A percentile compares a stretch with the other conserved stretches of the same genome.
Evolutionary conservation across 2,113 vertebrate genomes (phyloP).

Genomic region (Desmodus rotundus): DNA sequence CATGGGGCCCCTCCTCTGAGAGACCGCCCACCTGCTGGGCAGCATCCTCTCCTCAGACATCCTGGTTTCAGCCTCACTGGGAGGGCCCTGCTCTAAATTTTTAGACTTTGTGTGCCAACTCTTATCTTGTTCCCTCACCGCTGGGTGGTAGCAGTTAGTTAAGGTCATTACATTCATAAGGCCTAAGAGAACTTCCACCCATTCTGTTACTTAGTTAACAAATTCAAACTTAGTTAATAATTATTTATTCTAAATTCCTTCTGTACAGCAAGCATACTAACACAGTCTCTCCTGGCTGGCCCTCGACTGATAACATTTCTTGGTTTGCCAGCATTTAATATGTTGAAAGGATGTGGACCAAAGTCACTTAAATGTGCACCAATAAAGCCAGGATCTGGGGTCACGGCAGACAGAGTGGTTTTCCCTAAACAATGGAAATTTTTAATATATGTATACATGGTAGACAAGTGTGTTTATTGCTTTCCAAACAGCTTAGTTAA

Average conservation of each 20-base stretch:
- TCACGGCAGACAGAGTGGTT: not conserved
- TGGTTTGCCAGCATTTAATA: not conserved
- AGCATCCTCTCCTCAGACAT: not conserved
- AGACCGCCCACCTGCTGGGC: fast-evolving
- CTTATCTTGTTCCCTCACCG: not conserved
- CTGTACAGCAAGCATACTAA: not conserved
- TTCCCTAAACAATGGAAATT: not conserved
- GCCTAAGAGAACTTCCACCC: not conserved
- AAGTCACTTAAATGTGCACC: not conserved
- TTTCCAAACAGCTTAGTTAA: not conserved
- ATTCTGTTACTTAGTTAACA: not conserved
- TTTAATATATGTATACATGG: not conserved
- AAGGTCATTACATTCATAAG: not conserved
- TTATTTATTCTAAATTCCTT: not conserved
- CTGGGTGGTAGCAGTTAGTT: not conserved
- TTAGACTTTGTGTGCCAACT: no score
- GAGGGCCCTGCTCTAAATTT: not conserved
- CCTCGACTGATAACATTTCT: not conserved
- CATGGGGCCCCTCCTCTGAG: not conserved
- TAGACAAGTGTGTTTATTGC: not conserved
- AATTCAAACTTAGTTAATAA: not conserved
- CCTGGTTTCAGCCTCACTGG: not conserved
- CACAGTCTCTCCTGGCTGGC: not conserved
- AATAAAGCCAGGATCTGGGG: not conserved
- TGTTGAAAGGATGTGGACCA: not conserved